Evolutionary conservation across 1,140 invertebrate genomes (phyloP), one percentile per base, ranked within the genome.

Genomic region (Pseudomyrmex pallidus): DNA sequence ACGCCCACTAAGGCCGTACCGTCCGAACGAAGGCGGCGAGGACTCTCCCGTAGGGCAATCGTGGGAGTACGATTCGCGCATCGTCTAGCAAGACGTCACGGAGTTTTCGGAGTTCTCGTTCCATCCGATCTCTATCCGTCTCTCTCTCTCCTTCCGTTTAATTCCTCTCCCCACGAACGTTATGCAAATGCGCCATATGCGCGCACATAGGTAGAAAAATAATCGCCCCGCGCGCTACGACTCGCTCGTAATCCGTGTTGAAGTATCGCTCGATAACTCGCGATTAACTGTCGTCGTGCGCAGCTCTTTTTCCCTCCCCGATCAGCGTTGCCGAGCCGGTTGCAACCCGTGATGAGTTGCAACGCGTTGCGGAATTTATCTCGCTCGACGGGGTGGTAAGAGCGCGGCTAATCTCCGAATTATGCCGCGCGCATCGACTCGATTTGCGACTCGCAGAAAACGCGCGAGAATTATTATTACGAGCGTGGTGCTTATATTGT

Each of bases 1-100:
- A 91, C 90, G 90, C 90, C 90, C 88, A 91, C 86, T 72, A 73
- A 50, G 68, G 78, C 72, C 57, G 83, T 44, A 62, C 35, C 78
- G 74, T 63, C 44, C 44, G 67, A 76, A 68, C 73, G 87, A 74
- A 66, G 88, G 83, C 83, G 64, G 76, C 68, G 54, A 70, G 70
- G 87, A 78, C 86, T 82, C 77, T 17, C 12, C 89, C 89, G 87
- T 64, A 85, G 85, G 85, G 59, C 72, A 74, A 80, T 88, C 84
- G 90, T 90, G 84, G 84, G 84, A 90, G 84, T 86, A 56, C 50
- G 70, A 74, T 20, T 86, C 50, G 50, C 67, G 52, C 10, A 67
- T 25, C 25, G 67, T 68, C 67, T 78, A 50, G 44, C 25, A 22
- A 52, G 20, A 10, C 15, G 66, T 20, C 46, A 52, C 20, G 48